Percentiles rank a stretch among this genome's conserved stretches.
Evolutionary conservation across 2,113 vertebrate species (phyloP).

Genomic region (Pseudopodoces humilis): DNA sequence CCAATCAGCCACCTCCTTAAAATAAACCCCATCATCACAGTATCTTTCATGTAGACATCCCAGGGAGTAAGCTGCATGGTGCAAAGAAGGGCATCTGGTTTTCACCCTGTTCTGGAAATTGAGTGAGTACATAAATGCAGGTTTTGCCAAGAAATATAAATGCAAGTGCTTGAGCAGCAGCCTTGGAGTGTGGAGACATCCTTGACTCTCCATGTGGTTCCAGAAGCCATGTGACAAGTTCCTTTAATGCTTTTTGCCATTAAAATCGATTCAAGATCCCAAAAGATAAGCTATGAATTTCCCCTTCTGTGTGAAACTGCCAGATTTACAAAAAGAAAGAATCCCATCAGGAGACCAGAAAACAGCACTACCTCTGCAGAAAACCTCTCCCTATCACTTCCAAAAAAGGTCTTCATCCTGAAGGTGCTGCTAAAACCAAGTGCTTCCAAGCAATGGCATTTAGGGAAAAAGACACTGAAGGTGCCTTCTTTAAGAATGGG

Average conservation of each 20-base stretch:
- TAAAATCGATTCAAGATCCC: conserved; percentile 8
- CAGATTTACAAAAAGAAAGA: conserved; percentile 43
- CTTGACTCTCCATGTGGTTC: conserved; percentile 14
- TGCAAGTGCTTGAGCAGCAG: not conserved
- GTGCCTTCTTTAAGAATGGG: conserved; percentile 49
- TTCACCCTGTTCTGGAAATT: conserved; percentile 58
- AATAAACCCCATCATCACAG: conserved; percentile 48
- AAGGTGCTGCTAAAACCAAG: conserved; percentile 64
- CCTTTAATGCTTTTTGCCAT: conserved; percentile 10
- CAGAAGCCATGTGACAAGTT: conserved; percentile 6
- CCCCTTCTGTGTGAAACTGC: not conserved
- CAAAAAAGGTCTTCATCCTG: conserved; percentile 34
- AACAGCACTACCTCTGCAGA: not conserved
- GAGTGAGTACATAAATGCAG: not conserved
- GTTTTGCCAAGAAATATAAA: conserved; percentile 61
- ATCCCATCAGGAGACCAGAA: not conserved
- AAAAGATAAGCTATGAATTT: conserved; percentile 10
- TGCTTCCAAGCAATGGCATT: not conserved
- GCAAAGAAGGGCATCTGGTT: conserved; percentile 54
- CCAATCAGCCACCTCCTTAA: conserved; percentile 54
- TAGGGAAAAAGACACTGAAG: not conserved
- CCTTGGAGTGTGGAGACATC: not conserved
- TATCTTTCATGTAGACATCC: conserved; percentile 53
- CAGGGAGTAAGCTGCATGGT: conserved; percentile 13
- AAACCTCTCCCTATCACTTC: conserved; percentile 1